Conservation (phyloP, 2,113 vertebrate species). For the Heterotis niloticus region DNA sequence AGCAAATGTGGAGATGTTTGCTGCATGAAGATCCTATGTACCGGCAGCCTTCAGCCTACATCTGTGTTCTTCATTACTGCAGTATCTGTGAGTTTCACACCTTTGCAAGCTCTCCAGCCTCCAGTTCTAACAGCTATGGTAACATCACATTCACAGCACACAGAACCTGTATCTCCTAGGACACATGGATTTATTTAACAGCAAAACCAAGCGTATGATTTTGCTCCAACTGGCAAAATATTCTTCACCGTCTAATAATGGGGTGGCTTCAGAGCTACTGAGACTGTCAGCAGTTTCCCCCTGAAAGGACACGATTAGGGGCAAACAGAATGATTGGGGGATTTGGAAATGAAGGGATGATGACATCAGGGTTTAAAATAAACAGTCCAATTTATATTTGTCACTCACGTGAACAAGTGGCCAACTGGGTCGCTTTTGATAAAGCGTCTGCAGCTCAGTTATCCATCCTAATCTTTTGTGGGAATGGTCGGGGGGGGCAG, state of each 20-base stretch:
- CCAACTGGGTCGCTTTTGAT: background rate
- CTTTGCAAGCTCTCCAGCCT: background rate
- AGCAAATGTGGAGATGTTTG: no score
- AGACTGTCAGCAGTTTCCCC: conserved; percentile 23
- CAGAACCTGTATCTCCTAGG: background rate
- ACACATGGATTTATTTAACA: conserved; percentile 20
- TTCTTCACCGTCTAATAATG: conserved; percentile 5
- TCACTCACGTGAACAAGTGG: background rate
- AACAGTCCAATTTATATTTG: background rate
- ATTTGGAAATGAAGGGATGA: background rate
- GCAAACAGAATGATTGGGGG: background rate
- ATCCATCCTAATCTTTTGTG: background rate
- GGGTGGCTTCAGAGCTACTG: conserved; percentile 25
- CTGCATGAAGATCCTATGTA: no score
- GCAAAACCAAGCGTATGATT: conserved; percentile 23
- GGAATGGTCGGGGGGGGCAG: background rate
- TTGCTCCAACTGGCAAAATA: conserved; percentile 13
- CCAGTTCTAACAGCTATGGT: background rate
- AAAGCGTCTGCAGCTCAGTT: background rate
- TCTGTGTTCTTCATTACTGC: background rate
- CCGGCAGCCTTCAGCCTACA: no score
- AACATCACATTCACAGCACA: background rate
- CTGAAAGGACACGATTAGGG: background rate
- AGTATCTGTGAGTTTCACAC: background rate
- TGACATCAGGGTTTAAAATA: conserved; percentile 3